Evolutionary conservation across 2,113 vertebrate species (phyloP).

Genomic region (Amazona guildingii): DNA sequence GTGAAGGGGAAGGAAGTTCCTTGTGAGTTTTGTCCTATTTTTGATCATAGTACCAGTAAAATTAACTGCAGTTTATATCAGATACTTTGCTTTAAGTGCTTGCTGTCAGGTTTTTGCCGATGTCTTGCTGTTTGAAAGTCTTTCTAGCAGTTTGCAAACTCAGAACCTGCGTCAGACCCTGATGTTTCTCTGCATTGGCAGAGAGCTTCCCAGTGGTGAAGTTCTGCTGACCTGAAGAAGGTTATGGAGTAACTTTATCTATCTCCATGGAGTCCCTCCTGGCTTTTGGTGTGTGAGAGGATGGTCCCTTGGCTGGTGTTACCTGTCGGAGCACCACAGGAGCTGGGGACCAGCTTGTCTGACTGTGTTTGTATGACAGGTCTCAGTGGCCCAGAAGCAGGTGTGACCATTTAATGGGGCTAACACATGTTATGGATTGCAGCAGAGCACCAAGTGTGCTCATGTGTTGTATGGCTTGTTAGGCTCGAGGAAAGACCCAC

Average conservation of each 20-base stretch:
- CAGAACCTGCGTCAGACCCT: background rate
- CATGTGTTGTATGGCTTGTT: fast-evolving
- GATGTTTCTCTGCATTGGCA: background rate
- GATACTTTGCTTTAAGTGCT: background rate
- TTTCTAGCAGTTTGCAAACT: background rate
- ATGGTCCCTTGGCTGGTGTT: background rate
- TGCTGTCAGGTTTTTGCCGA: background rate
- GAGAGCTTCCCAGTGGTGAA: background rate
- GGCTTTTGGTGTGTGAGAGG: background rate
- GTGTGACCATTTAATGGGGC: background rate
- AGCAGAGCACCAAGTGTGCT: background rate
- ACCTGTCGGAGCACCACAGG: background rate
- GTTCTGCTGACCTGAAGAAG: background rate
- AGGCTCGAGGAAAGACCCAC: background rate
- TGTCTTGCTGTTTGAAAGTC: background rate
- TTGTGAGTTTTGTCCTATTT: background rate
- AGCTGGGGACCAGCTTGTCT: background rate
- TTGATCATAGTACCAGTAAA: background rate
- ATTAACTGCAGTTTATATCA: background rate
- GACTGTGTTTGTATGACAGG: background rate
- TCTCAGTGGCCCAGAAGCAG: background rate
- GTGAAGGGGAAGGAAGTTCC: background rate
- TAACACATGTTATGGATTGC: background rate
- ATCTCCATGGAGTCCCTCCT: background rate
- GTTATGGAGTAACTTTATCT: background rate